Evolutionary conservation across 2,113 vertebrate species (phyloP), one percentile per base, ranked within the genome.

Genomic region (Shinisaurus crocodilurus): DNA sequence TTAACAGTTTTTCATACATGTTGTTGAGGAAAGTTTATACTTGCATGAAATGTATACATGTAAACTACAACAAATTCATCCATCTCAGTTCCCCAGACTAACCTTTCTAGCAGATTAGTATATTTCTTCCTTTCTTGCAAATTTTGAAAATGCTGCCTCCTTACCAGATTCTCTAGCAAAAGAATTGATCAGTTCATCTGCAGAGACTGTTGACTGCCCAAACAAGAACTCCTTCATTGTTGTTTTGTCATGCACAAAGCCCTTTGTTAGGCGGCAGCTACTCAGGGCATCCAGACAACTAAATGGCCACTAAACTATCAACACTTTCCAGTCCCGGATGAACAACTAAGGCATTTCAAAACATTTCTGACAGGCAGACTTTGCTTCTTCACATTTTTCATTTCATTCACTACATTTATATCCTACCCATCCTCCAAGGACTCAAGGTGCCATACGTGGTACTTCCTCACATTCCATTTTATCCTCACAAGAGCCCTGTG

Each of bases 1-100:
- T 63, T 88, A 93, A 91, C 40, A 43, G 25, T 85, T 54, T 45
- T 77, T 57, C 80, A 90, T 91, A 90, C 57, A 6, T 54, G 86
- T 72, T 93, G 9, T 34, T 88, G 74, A 90, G 93, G 92, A 80
- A 37, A 80, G 5, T 88, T 94, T 92, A 91, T 80, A 93, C 60
- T 63, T 63, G 67, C 92, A 57, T 34, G 29, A 85, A 77, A 94
- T 93, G 12, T 2, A 0, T 16, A 79, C 57, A 91, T 90, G 82
- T 93, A 93, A 93, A 93, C 67, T 40, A 15, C 8, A 18, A 85
- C 1, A 65, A 0, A 40, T 72, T 77, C 87, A 2, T 0, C 74
- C 90, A 90, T 90, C 81, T 90, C 81, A 60, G 45, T 88, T 93
- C 83, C 60, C 60, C 16, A 5, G 20, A 63, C 60, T 63, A 63